Percentiles rank a stretch among this genome's conserved stretches.
phyloP scores from a whole-genome alignment of 2,888 invertebrate species.

The Esperia sulphurella region DNA sequence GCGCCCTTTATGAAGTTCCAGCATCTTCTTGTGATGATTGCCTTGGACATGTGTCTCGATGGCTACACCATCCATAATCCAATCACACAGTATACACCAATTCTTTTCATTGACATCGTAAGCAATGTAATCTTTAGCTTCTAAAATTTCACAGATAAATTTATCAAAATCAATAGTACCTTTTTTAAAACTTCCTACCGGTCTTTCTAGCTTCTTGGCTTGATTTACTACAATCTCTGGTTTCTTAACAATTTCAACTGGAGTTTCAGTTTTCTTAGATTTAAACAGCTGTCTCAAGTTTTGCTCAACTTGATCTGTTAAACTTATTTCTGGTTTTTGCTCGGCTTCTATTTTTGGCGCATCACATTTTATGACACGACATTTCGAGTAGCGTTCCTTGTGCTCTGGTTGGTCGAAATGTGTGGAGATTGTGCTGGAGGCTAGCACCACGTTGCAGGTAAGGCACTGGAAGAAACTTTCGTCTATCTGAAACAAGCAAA shows the following conservation, averaged over 20 bases:
- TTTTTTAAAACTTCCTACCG: background rate
- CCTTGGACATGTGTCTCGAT: constrained; percentile 16
- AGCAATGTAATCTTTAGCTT: constrained; percentile 21
- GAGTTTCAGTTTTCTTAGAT: constrained; percentile 2
- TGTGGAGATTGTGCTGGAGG: background rate
- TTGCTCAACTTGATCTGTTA: too few species aligned
- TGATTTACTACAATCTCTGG: background rate
- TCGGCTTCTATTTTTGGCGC: too few species aligned
- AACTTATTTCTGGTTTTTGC: too few species aligned
- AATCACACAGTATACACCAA: constrained; percentile 31
- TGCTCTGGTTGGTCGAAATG: constrained; percentile 1
- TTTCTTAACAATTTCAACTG: background rate
- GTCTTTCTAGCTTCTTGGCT: background rate
- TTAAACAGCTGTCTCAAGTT: too few species aligned
- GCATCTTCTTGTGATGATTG: constrained; percentile 26
- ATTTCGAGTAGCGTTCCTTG: background rate
- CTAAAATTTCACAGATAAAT: constrained; percentile 19
- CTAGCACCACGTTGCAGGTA: constrained; percentile 25
- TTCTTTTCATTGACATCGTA: constrained; percentile 12
- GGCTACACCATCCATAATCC: constrained; percentile 12
- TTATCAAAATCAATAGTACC: constrained; percentile 11
- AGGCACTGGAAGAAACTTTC: constrained; percentile 41
- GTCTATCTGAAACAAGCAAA: constrained; percentile 31
- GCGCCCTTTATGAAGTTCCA: constrained; percentile 25
- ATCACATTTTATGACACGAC: background rate